Conservation (phyloP, 2,888 invertebrate genomes). For the Dyspetes luteomarginatus region DNA sequence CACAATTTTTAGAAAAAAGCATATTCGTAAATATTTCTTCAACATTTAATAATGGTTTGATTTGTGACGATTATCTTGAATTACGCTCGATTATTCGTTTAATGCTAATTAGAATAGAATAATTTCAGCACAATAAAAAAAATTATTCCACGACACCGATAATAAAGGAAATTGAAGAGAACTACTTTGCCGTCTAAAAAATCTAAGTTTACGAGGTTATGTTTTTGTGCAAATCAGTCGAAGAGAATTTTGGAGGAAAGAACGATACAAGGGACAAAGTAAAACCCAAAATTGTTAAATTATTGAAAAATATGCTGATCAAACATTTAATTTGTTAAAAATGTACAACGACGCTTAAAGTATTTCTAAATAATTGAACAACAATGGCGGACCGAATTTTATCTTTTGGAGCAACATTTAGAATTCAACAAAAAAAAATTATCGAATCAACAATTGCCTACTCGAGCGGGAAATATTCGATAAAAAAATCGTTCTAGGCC, state of each 20-base stretch:
- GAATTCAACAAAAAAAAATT: not conserved
- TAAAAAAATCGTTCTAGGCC: not conserved
- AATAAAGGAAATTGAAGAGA: not conserved
- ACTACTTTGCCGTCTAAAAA: conserved; percentile 11
- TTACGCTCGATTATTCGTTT: too few species aligned
- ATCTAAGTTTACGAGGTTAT: conserved; percentile 44
- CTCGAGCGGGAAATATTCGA: not conserved
- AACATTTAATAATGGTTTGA: too few species aligned
- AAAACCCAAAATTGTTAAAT: not conserved
- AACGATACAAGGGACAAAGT: not conserved
- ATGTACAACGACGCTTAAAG: not conserved
- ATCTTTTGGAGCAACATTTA: conserved; percentile 22
- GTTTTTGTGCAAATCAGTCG: conserved; percentile 2
- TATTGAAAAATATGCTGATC: not conserved
- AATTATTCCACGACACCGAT: not conserved
- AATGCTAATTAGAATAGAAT: too few species aligned
- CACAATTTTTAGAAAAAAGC: too few species aligned
- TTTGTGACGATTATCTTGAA: too few species aligned
- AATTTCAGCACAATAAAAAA: not conserved
- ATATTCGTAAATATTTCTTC: too few species aligned
- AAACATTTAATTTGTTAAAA: not conserved
- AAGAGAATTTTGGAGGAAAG: conserved; percentile 1
- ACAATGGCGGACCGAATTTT: conserved; percentile 40
- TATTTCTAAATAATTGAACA: conserved; percentile 15
- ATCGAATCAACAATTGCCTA: not conserved